Base-by-base conservation (phyloP, 2,113 vertebrate species). In the Sylvia atricapilla region DNA sequence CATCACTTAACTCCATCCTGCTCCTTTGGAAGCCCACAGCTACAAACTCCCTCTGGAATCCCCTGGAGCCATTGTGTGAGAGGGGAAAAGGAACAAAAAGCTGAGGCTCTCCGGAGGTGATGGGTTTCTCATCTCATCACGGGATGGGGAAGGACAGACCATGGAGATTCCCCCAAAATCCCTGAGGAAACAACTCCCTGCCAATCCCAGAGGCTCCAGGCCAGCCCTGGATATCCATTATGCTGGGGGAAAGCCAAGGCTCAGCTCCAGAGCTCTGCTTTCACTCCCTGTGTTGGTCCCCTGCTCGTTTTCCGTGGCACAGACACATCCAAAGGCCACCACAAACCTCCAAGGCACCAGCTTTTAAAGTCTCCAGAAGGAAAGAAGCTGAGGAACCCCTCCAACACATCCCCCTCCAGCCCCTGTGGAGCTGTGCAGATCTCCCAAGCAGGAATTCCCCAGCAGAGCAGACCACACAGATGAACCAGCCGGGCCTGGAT, bases 51-150 rank as follows among this genome's bases (percentile, higher is more conserved):
- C 67, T 52, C 7, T 66, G 69, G 88, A 91, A 95, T 68, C 69
- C 1, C 3, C 25, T 47, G 92, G 89, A 77, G 46, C 83, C 66
- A 33, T 37, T 23, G 39, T 23, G 13, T 44, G 78, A 76, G 69
- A 64, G 10, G 35, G 22, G 9, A 56, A 56, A 69, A 19, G 46
- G 49, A 43, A 8, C 30, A 56, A 4, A 31, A 30, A 41, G 60
- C 6, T 9, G 33, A 11, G 78, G 41, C 13, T 43, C 62, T 47
- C 17, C 44, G 44, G 73, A 22, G 62, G 7, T 5, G 12, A 69
- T 62, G 49, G 47, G 76, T 91, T 78, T 58, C 33, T 94, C 90
- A 52, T 67, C 95, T 92, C 94, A 59, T 90, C 69, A 92, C n/a
- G n/a, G n/a, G n/a, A n/a, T n/a, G n/a, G 76, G 76, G 70, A 30